Percentiles rank a stretch among this genome's conserved stretches.
Conservation (phyloP, 2,888 invertebrate genomes). For the Gymnosoma rotundatum region DNA sequence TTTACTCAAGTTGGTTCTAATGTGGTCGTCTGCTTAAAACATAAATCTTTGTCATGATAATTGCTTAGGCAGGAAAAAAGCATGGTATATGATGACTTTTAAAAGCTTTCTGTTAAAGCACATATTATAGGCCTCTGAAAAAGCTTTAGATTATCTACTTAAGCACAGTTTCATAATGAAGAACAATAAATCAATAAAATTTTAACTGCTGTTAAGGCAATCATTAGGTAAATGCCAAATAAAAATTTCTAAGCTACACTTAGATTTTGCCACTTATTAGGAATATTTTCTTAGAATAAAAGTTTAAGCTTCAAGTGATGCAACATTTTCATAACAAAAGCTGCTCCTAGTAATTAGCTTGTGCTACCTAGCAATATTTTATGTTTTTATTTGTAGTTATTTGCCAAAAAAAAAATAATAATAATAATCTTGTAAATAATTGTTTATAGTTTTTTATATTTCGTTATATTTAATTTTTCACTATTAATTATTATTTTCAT, state of each 20-base stretch:
- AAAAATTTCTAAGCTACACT: not conserved
- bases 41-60: no score
- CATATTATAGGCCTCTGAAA: no score
- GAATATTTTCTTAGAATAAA: not conserved
- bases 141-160: no score
- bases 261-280: not conserved
- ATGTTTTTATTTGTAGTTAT: conserved; percentile 33
- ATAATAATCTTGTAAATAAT: conserved; percentile 55
- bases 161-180: no score
- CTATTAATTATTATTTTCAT: conserved; percentile 16
- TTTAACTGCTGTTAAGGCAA: no score
- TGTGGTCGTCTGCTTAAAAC: no score
- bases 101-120: no score
- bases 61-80: no score
- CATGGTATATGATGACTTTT: no score
- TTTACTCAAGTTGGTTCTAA: no score
- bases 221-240: no score
- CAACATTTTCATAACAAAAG: not conserved
- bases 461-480: conserved; percentile 19
- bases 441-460: conserved; percentile 29
- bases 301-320: conserved; percentile 11
- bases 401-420: conserved; percentile 1
- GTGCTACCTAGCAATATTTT: conserved; percentile 3
- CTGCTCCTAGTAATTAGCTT: not conserved
- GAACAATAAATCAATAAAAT: no score